Evolutionary conservation across 2,797 vertebrate species (phyloP).

Genomic region (Botia almorhae): DNA sequence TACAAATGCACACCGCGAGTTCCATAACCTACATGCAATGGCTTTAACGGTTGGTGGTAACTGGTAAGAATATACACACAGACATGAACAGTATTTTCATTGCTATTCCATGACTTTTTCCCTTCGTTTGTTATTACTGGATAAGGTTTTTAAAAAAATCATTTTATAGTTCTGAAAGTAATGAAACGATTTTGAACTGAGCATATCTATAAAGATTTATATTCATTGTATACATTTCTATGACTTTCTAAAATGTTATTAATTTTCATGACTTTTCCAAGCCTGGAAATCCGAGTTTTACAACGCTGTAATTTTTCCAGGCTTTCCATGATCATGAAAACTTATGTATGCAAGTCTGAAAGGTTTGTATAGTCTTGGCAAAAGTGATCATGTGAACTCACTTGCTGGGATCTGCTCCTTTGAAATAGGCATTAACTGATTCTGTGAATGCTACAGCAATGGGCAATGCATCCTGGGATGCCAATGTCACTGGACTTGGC

Average conservation of each 20-base stretch:
- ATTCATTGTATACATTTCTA: neutral
- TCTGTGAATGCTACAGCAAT: constrained; percentile 97
- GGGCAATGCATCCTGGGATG: constrained; percentile 92
- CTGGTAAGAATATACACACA: neutral
- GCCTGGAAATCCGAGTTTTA: neutral
- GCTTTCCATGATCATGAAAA: neutral
- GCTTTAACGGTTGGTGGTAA: neutral
- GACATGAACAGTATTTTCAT: neutral
- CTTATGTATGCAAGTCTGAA: neutral
- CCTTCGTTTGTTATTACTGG: neutral
- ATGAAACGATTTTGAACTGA: neutral
- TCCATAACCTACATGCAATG: neutral
- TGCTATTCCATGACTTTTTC: neutral
- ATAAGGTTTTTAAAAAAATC: neutral
- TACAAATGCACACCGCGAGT: neutral
- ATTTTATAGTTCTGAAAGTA: neutral
- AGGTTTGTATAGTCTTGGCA: constrained; percentile 24
- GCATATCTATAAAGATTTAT: constrained; percentile 3
- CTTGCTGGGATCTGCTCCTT: constrained; percentile 98
- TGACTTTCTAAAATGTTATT: neutral
- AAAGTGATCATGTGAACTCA: constrained; percentile 78
- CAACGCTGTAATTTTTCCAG: neutral
- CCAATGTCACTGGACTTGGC: constrained; percentile 95
- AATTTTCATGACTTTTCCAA: neutral
- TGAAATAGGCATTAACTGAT: constrained; percentile 99